These are phyloP conservation scores for Epicampocera succincta DNA, from an alignment of 2,888 invertebrate genomes.

Conservation along the genomic window DNA sequence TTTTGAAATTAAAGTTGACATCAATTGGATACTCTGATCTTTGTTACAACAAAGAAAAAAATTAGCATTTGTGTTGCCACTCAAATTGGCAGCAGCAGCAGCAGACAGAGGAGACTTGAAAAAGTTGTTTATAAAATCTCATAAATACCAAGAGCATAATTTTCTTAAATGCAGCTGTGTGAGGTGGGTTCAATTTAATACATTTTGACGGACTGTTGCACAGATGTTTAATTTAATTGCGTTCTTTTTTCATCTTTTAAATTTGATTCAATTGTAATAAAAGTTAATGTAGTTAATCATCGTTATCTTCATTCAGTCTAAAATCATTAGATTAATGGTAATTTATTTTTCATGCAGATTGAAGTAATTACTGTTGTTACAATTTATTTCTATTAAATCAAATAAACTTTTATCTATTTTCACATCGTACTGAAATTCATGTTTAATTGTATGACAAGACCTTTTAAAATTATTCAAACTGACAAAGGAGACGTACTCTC, in stretches of 20 bases:
- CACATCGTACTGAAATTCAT: too few relatives aligned
- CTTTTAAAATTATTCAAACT: too few relatives aligned
- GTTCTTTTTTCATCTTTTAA: constrained; percentile 22
- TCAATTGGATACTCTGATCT: constrained; percentile 19
- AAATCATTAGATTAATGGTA: constrained; percentile 30
- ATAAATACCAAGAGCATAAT: constrained; percentile 41
- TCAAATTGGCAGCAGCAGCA: constrained; percentile 44
- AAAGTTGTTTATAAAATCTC: neutral
- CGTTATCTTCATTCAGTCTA: constrained; percentile 44
- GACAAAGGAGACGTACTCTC: too few relatives aligned
- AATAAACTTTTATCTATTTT: too few relatives aligned
- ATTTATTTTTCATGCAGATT: constrained; percentile 46
- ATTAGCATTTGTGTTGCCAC: constrained; percentile 60
- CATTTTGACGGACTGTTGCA: constrained; percentile 54
- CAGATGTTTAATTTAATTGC: constrained; percentile 53
- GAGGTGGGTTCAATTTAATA: constrained; percentile 49
- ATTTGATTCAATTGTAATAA: constrained; percentile 63
- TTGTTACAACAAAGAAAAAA: constrained; percentile 1
- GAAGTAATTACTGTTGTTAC: too few relatives aligned
- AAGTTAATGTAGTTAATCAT: constrained; percentile 62
- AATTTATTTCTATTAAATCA: too few relatives aligned
- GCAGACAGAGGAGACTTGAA: constrained; percentile 30
- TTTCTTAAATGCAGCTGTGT: constrained; percentile 59
- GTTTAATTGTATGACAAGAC: too few relatives aligned
- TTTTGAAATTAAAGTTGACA: neutral